Base-by-base conservation (phyloP, 2,113 vertebrate genomes). In the Xiphorhynchus elegans region DNA sequence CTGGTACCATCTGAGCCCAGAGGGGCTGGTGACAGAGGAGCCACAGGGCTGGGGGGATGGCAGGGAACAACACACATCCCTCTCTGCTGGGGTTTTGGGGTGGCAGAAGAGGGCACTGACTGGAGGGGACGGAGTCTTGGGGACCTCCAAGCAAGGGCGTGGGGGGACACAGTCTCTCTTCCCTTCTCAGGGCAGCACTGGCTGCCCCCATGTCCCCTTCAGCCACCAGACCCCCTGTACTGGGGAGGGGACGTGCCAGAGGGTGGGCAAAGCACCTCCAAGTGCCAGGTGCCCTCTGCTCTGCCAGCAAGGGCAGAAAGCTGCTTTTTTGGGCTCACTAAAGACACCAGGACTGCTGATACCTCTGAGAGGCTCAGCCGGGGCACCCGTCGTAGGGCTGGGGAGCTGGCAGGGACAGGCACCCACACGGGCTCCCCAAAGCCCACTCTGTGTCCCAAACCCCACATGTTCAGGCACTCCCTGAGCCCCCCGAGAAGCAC, bases 221-320 rank as follows among this genome's bases (percentile, higher is more conserved):
- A 50, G 31, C 14, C 1, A 0, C 16, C 19, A 44, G 7, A 10
- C 7, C 13, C 17, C 9, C 10, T 6, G 0, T 33, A 25, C 18
- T 17, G 55, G 18, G 17, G 49, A 29, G 24, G 29, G 5, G 7
- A 35, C n/a, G 10, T 1, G 1, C 35, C 14, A 2, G 1, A 28
- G 0, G 1, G 40, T 4, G 7, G n/a, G 31, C 40, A 60, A 42
- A 59, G 39, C 84, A 13, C 37, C 69, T 21, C 19, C 18, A 10
- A 42, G 25, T 7, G 0, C 40, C 1, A 1, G 21, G 40, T 68
- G 42, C 33, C 49, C 62, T 29, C 55, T 42, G 35, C 69, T 44
- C 21, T 29, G 14, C 55, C 47, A 58, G 64, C 9, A 39, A 70
- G 28, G 49, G 33, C 77, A 64, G 37, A 46, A 44, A 70, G 23